Evolutionary conservation across 2,888 invertebrate genomes (phyloP), one percentile per base, ranked within the genome.

Genomic region (Erebia aethiops): DNA sequence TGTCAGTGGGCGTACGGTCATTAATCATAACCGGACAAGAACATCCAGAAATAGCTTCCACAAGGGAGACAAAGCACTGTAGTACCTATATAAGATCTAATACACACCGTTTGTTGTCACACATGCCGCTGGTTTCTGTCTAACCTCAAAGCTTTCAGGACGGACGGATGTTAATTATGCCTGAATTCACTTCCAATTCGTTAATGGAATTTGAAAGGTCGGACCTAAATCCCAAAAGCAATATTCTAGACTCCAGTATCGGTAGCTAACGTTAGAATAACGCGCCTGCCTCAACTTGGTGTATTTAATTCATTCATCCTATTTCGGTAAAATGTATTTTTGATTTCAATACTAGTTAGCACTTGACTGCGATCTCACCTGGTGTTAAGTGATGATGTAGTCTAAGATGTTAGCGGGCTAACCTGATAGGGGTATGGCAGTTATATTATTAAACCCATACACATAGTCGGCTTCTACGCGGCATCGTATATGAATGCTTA

Each of bases 131-230:
- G 8, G 63, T 63, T 63, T 21, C 51, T 10, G 10, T 9, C 5
- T 10, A 16, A 26, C 49, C 63, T 52, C 63, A 63, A 63, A 63
- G 52, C 64, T 54, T 41, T 64, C 51, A 16, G 60, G 16, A 18
- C 52, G 52, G 52, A 18, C 64, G 11, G 16, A n/a, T 9, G 56
- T 56, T 57, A 64, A 60, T 63, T 58, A 43, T 68, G 56, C 46
- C 58, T 63, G 67, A 63, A 71, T 58, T 58, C 35, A 68, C 13
- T 60, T 64, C 64, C 35, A 68, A 18, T 51, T 67, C 67, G 56
- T 71, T 71, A 56, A 68, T 54, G 43, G 43, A 60, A 63, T 71
- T 58, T 52, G 43, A 66, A 62, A 67, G 61, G 62, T 71, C 49
- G 61, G 26, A 67, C 21, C 61, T 35, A 52, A 67, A 57, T 54